A percentile compares a stretch with the other conserved stretches of the same genome.
Evolutionary conservation across 2,797 vertebrate genomes (phyloP).

Genomic region (Cephalopachus bancanus): DNA sequence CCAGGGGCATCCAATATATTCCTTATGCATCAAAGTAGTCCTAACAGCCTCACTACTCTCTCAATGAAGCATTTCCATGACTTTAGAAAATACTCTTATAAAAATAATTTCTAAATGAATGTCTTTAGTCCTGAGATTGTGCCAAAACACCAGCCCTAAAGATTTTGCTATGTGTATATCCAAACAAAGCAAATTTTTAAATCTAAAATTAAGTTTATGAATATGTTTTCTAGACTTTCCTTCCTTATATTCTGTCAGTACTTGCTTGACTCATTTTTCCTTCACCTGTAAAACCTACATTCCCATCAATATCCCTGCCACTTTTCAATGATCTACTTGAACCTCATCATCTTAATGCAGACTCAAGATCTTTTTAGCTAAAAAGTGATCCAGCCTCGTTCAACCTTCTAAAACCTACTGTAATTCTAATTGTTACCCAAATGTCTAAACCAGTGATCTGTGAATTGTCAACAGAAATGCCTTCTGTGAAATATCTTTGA

Average conservation of each 20-base stretch:
- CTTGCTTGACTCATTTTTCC: not conserved
- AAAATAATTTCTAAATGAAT: conserved; percentile 42
- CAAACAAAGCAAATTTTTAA: not conserved
- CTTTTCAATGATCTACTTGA: not conserved
- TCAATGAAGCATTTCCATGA: not conserved
- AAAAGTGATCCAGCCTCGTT: conserved; percentile 31
- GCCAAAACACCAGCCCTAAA: not conserved
- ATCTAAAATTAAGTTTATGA: conserved; percentile 38
- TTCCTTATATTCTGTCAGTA: not conserved
- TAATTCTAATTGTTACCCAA: conserved; percentile 44
- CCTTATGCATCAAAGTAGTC: not conserved
- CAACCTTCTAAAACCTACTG: conserved; percentile 43
- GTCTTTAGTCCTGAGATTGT: not conserved
- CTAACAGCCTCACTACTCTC: not conserved
- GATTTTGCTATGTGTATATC: not conserved
- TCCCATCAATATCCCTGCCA: not conserved
- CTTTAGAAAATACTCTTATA: not conserved
- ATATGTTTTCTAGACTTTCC: not conserved
- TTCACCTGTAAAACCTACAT: not conserved
- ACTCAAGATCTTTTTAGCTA: not conserved
- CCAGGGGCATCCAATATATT: not conserved
- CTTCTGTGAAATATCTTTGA: conserved; percentile 39
- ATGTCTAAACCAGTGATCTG: not conserved
- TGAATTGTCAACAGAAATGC: conserved; percentile 16
- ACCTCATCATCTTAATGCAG: not conserved